These are phyloP conservation scores for Notothenia coriiceps DNA, from an alignment of 2,113 vertebrate species.

Conservation along the genomic window DNA sequence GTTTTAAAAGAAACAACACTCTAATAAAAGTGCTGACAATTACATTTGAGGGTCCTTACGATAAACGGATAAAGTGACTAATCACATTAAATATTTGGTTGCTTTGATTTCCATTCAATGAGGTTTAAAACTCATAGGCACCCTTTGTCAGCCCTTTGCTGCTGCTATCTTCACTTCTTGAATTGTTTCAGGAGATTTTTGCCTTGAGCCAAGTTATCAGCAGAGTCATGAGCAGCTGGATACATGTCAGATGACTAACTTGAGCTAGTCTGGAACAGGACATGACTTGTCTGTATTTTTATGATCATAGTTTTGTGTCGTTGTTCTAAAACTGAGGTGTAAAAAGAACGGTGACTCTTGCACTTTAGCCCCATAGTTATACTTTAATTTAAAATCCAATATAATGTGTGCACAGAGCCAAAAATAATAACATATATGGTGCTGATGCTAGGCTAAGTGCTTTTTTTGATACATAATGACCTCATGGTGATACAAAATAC, in stretches of 20 bases:
- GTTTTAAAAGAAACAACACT: neutral
- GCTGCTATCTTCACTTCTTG: neutral
- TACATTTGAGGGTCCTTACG: neutral
- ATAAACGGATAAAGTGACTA: neutral
- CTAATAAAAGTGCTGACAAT: neutral
- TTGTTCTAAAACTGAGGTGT: neutral
- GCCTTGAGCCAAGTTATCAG: neutral
- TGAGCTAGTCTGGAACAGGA: neutral
- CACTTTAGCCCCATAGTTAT: neutral
- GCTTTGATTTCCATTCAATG: neutral
- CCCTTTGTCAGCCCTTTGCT: neutral
- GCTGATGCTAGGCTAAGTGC: neutral
- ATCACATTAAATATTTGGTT: neutral
- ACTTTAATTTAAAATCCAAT: neutral
- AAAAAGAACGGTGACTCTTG: neutral
- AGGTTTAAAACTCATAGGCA: neutral
- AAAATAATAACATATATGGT: neutral
- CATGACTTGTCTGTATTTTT: slow-evolving; percentile 1
- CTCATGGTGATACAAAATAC: neutral
- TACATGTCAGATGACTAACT: slow-evolving; percentile 22
- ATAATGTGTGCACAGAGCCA: neutral
- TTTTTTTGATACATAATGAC: neutral
- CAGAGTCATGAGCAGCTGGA: slow-evolving; percentile 7
- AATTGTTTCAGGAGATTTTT: neutral
- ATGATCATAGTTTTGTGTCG: neutral